Percentiles rank a stretch among this genome's conserved stretches.
phyloP scores from a whole-genome alignment of 2,113 vertebrate species.

The Hiodon alosoides region DNA sequence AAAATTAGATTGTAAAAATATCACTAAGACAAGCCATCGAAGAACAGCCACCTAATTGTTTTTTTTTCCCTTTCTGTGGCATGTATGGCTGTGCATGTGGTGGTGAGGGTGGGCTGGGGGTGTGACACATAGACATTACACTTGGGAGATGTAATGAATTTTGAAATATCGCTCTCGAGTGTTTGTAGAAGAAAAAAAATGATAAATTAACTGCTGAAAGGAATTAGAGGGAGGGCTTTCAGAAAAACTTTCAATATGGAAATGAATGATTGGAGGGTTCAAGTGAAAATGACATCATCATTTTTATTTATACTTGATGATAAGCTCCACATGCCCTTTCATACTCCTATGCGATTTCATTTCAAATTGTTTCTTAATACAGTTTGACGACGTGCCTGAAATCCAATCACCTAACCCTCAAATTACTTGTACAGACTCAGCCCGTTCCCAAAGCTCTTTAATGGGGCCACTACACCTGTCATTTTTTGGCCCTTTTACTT shows the following conservation, averaged over 20 bases:
- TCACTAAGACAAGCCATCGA: too few relatives aligned
- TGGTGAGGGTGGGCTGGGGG: constrained; percentile 45
- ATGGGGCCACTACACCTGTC: constrained; percentile 48
- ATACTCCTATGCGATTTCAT: constrained; percentile 37
- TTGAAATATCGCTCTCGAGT: constrained; percentile 61
- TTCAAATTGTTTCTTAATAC: constrained; percentile 59
- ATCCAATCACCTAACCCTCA: constrained; percentile 53
- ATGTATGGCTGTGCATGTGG: background rate
- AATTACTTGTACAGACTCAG: constrained; percentile 45
- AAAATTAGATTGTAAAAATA: too few relatives aligned
- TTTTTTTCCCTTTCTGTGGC: background rate
- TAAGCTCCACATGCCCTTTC: constrained; percentile 50
- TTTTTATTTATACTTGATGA: constrained; percentile 59
- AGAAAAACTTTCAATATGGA: constrained; percentile 38
- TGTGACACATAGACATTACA: constrained; percentile 37
- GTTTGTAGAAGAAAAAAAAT: constrained; percentile 53
- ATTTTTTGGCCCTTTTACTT: constrained; percentile 7
- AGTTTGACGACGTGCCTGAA: constrained; percentile 57
- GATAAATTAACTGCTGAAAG: constrained; percentile 70
- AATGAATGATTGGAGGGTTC: constrained; percentile 56
- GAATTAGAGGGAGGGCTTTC: constrained; percentile 59
- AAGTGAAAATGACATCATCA: constrained; percentile 49
- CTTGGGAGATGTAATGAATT: constrained; percentile 56
- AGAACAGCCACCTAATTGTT: background rate
- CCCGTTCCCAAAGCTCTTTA: constrained; percentile 35